Base-by-base conservation (phyloP, 2,797 vertebrate genomes). In the Thripadectes ignobilis region DNA sequence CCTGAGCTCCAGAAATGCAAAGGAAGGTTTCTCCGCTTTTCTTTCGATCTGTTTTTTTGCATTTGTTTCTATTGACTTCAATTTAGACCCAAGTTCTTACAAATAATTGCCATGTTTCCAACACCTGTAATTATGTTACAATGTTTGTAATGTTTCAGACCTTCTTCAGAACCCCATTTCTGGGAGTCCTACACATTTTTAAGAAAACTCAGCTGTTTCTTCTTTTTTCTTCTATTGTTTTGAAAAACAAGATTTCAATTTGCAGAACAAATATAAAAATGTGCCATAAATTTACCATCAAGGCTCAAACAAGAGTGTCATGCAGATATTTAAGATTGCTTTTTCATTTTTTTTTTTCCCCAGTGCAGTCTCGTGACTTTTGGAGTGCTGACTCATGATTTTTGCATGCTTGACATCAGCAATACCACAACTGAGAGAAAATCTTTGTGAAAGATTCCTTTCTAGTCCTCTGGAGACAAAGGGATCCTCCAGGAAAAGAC, bases 401-500 rank as follows among this genome's bases (percentile, higher is more conserved):
- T 94, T 73, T 96, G 52, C 71, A 88, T 79, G 85, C 85, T 94
- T 96, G 94, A 95, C 94, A 95, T 96, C 92, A 96, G 94, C 95
- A 96, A 96, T 95, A 96, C 96, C 96, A 97, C 95, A 96, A 97
- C 96, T 96, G 93, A 97, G 93, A 94, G 94, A 96, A 96, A 95
- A 93, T 97, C 89, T 95, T 95, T 94, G 92, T 93, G 79, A 95
- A 93, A 95, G 85, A 92, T 96, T 94, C 95, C 55, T 93, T 81
- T 93, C 92, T 59, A 89, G 82, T 89, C 36, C 89, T 92, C 94
- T 95, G 66, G 92, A 94, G 95, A 96, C 95, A 97, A 96, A 95
- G 32, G 80, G 88, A 94, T 96, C 79, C 93, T 94, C 95, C 95
- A 92, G 92, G 82, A 95, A 93, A 93, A 88, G 59, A 93, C 67